phyloP scores from a whole-genome alignment of 2,888 invertebrate genomes.

The Trichogramma evanescens region DNA sequence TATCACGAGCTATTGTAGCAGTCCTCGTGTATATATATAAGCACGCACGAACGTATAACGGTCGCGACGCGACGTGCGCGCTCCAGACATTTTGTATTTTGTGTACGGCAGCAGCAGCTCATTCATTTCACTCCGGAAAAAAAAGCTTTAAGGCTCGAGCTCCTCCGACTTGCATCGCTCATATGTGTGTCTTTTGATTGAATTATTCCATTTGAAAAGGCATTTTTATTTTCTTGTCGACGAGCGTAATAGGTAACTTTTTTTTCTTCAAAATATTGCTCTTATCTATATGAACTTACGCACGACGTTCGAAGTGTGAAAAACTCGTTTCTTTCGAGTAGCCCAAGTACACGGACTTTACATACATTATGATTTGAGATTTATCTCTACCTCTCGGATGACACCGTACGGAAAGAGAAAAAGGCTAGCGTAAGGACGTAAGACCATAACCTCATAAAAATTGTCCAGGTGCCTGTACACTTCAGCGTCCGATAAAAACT shows the following conservation, averaged over 20 bases:
- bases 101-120: background rate
- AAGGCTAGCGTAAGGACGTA: background rate
- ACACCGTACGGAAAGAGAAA: background rate
- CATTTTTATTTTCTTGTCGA: slow-evolving; percentile 24
- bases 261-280: background rate
- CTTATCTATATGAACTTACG: no score
- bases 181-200: slow-evolving; percentile 25
- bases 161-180: slow-evolving; percentile 15
- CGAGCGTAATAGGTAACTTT: slow-evolving; percentile 4
- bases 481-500: slow-evolving; percentile 9
- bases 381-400: slow-evolving; percentile 13
- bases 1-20: slow-evolving; percentile 41
- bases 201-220: slow-evolving; percentile 26
- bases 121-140: background rate
- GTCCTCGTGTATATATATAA: background rate
- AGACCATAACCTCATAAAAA: slow-evolving; percentile 13
- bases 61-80: slow-evolving; percentile 22
- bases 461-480: slow-evolving; percentile 16
- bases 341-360: background rate
- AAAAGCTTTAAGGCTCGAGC: background rate
- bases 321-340: slow-evolving; percentile 11
- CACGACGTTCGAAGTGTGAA: slow-evolving; percentile 10
- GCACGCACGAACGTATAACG: slow-evolving; percentile 34
- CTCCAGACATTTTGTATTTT: background rate
- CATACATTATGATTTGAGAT: slow-evolving; percentile 19